Evolutionary conservation across 2,113 vertebrate genomes (phyloP).

Genomic region (Hippolais icterina): DNA sequence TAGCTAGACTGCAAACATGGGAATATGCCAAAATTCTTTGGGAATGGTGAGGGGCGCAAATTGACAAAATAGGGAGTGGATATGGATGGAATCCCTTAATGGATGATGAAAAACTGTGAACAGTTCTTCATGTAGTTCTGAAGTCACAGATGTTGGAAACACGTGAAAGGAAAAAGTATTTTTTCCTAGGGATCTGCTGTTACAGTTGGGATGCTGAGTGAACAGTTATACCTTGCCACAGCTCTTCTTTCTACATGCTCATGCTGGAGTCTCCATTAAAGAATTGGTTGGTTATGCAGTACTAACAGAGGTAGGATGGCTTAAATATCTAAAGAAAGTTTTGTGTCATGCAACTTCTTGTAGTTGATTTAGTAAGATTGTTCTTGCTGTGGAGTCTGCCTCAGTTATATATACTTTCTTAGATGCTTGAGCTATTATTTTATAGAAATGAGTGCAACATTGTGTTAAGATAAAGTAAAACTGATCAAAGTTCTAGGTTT

Average conservation of each 20-base stretch:
- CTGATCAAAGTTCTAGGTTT: not conserved
- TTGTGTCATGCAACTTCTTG: not conserved
- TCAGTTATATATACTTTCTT: not conserved
- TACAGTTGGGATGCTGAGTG: not conserved
- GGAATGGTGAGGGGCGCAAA: accelerated
- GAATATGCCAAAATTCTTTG: not conserved
- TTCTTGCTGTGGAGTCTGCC: not conserved
- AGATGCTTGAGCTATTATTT: not conserved
- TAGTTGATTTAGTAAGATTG: not conserved
- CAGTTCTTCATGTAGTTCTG: not conserved
- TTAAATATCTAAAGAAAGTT: not conserved
- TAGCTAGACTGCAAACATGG: not conserved
- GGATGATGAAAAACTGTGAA: not conserved
- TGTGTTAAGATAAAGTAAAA: not conserved
- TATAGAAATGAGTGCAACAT: not conserved
- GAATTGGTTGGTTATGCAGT: not conserved
- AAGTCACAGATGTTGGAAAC: not conserved
- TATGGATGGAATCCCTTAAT: not conserved
- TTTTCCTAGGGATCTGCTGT: not conserved
- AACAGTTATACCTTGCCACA: not conserved
- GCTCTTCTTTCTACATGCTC: not conserved
- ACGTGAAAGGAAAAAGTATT: not conserved
- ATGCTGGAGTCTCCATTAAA: not conserved
- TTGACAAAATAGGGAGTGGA: not conserved
- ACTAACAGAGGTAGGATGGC: not conserved